Conservation (phyloP, 1,140 invertebrate genomes). For the Paramacrobiotus metropolitanus region DNA sequence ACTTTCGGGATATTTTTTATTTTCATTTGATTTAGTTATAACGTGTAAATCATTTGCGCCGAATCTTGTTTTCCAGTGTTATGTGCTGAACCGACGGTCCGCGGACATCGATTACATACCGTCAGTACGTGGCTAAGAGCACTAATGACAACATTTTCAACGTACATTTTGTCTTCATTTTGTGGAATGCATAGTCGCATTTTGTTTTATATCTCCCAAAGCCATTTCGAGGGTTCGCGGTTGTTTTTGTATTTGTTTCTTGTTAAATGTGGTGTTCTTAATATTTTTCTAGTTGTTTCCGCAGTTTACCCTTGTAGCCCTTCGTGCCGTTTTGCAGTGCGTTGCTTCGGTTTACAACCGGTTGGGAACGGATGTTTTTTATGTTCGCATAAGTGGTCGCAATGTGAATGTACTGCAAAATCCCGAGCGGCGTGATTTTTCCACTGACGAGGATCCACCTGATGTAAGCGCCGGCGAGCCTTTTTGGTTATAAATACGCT, state of each 20-base stretch:
- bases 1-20: too few species aligned
- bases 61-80: neutral
- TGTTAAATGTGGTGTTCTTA: too few species aligned
- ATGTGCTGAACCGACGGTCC: neutral
- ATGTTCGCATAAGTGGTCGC: neutral
- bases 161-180: neutral
- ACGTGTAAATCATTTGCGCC: neutral
- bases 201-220: too few species aligned
- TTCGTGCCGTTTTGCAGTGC: too few species aligned
- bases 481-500: neutral
- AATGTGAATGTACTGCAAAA: neutral
- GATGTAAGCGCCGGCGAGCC: neutral
- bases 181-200: too few species aligned
- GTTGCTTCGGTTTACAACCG: neutral
- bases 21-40: neutral
- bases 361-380: neutral
- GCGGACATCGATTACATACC: neutral
- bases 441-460: neutral
- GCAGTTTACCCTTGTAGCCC: too few species aligned
- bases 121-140: too few species aligned
- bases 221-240: neutral
- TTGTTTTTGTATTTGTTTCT: neutral
- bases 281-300: too few species aligned
- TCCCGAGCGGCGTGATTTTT: neutral
- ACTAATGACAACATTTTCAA: neutral